These are phyloP conservation scores for Oophaga pumilio DNA, from an alignment of 2,113 vertebrate species.

Conservation along the genomic window DNA sequence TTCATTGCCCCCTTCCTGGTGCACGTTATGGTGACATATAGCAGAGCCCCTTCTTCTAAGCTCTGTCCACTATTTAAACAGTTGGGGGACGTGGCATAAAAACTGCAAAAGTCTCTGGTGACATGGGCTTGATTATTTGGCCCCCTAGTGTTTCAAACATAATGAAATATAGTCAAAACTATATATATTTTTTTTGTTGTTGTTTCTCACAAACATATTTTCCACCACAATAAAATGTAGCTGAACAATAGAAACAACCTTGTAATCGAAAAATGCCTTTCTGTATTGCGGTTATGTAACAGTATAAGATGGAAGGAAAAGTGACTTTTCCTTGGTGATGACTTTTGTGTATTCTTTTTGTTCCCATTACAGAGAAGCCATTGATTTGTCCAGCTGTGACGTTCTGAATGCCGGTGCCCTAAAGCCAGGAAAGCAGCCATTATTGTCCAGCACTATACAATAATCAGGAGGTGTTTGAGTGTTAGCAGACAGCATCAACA, in stretches of 20 bases:
- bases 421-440: slow-evolving; percentile 6
- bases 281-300: neutral
- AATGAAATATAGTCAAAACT: no score
- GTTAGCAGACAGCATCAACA: slow-evolving; percentile 38
- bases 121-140: no score
- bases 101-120: no score
- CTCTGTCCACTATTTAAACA: no score
- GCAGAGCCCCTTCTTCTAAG: no score
- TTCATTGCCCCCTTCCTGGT: no score
- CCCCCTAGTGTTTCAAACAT: no score
- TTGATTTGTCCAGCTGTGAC: slow-evolving; percentile 5
- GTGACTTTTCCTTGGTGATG: neutral
- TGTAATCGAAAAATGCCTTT: neutral
- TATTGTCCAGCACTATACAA: slow-evolving; percentile 36
- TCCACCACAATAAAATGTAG: neutral
- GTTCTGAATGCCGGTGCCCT: neutral
- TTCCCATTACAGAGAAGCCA: neutral
- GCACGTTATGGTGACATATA: no score
- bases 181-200: neutral
- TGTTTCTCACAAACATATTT: neutral
- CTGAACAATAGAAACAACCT: neutral
- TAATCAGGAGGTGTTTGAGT: slow-evolving; percentile 29
- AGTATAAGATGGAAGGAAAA: neutral
- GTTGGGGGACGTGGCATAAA: no score
- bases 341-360: neutral